Evolutionary conservation across 2,797 vertebrate species (phyloP).

Genomic region (Salarias fasciatus): DNA sequence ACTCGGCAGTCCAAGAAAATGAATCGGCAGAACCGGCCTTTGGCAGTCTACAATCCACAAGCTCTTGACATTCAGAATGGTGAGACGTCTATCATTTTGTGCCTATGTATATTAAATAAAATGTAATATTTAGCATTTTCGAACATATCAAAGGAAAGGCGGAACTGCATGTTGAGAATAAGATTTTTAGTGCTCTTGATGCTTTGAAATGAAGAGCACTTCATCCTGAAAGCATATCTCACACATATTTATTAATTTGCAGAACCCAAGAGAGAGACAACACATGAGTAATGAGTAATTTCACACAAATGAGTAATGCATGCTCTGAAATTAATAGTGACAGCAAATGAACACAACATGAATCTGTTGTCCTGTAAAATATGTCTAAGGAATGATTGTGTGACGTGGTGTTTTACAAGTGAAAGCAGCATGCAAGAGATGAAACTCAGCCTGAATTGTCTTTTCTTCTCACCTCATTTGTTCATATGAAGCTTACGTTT

Average conservation of each 20-base stretch:
- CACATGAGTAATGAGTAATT: constrained; percentile 6
- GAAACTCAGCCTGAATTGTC: no score
- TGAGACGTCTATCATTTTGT: constrained; percentile 73
- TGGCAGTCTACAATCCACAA: constrained; percentile 94
- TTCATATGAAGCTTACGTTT: no score
- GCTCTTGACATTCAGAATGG: constrained; percentile 91
- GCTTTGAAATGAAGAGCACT: not conserved
- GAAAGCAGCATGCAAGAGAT: no score
- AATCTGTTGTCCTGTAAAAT: constrained; percentile 1
- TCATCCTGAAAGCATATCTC: not conserved
- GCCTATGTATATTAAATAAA: constrained; percentile 19
- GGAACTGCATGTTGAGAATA: not conserved
- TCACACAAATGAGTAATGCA: constrained; percentile 7
- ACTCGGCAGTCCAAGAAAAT: constrained; percentile 92
- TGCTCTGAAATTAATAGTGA: constrained; percentile 1
- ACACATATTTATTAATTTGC: constrained; percentile 9
- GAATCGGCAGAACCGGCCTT: constrained; percentile 87
- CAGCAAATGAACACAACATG: not conserved
- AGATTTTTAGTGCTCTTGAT: not conserved
- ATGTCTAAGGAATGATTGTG: not conserved
- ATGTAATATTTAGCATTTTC: not conserved
- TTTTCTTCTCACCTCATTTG: no score
- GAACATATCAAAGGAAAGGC: constrained; percentile 5
- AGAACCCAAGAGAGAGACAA: constrained; percentile 2
- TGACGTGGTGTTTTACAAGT: not conserved